Evolutionary conservation across 1,140 invertebrate species (phyloP).

Genomic region (Epicauta chinensis): DNA sequence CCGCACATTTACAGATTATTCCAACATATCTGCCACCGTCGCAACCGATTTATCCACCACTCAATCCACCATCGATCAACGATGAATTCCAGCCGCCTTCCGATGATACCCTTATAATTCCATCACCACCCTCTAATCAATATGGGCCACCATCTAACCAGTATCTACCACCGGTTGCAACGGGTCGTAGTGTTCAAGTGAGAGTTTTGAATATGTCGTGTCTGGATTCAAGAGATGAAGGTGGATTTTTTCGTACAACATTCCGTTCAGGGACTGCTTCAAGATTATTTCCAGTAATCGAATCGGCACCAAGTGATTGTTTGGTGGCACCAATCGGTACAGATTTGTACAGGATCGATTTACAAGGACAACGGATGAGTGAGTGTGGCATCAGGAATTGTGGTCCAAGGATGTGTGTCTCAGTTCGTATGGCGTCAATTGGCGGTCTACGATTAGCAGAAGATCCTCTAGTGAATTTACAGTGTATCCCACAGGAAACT

Average conservation of each 20-base stretch:
- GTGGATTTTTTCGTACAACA: constrained; percentile 8
- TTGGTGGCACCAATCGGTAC: constrained; percentile 1
- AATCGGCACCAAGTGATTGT: constrained; percentile 20
- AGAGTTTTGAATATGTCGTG: constrained; percentile 35
- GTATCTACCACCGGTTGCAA: constrained; percentile 20
- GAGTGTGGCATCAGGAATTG: constrained; percentile 43
- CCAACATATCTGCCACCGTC: constrained; percentile 3
- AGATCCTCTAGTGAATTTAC: constrained; percentile 54
- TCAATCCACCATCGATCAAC: neutral
- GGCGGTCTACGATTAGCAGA: constrained; percentile 54
- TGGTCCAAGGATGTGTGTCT: constrained; percentile 48
- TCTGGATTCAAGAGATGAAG: constrained; percentile 17
- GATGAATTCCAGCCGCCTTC: constrained; percentile 7
- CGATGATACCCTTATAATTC: constrained; percentile 25
- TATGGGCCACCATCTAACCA: constrained; percentile 13
- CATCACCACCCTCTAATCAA: constrained; percentile 7
- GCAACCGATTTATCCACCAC: neutral
- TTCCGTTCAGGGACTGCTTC: neutral
- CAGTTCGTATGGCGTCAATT: constrained; percentile 54
- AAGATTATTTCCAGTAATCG: constrained; percentile 18
- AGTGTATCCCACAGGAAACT: constrained; percentile 55
- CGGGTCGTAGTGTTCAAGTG: constrained; percentile 3
- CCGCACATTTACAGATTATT: neutral
- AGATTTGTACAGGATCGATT: constrained; percentile 21
- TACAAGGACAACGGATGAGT: constrained; percentile 25